A percentile compares a stretch with the other conserved stretches of the same genome.
Conservation (phyloP, 2,797 vertebrate genomes). For the Xyrichtys novacula region DNA sequence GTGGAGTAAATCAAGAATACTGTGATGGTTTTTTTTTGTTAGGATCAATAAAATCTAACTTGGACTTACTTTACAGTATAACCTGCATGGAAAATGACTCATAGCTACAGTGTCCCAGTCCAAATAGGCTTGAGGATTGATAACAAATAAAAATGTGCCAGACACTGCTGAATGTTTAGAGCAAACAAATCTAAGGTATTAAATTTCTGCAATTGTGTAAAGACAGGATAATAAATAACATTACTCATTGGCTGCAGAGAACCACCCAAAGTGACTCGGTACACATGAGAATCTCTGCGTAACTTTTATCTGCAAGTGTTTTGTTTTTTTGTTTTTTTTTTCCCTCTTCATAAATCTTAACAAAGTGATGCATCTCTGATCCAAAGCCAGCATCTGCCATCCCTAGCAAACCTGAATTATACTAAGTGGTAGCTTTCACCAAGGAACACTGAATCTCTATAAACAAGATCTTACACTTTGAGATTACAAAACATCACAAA, state of each 20-base stretch:
- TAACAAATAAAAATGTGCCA: slow-evolving; percentile 11
- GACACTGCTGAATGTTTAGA: neutral
- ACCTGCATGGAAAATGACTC: neutral
- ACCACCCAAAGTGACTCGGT: neutral
- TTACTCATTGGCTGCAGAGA: slow-evolving; percentile 15
- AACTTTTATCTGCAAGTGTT: slow-evolving; percentile 14
- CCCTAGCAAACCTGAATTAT: slow-evolving; percentile 45
- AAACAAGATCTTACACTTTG: slow-evolving; percentile 4
- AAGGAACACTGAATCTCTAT: slow-evolving; percentile 1
- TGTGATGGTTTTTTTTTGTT: too few relatives aligned
- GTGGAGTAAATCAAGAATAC: too few relatives aligned
- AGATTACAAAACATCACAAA: slow-evolving; percentile 6
- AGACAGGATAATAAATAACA: slow-evolving; percentile 13
- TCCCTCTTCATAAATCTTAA: slow-evolving; percentile 21
- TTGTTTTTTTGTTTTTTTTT: too few relatives aligned
- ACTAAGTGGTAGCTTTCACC: slow-evolving; percentile 50
- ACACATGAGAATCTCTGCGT: slow-evolving; percentile 7
- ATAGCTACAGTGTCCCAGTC: neutral
- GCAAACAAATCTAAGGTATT: neutral
- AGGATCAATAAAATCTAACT: neutral
- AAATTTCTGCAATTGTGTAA: neutral
- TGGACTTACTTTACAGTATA: neutral
- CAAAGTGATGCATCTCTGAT: slow-evolving; percentile 18
- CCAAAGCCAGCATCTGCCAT: slow-evolving; percentile 24
- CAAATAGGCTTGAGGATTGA: slow-evolving; percentile 21